A percentile compares a stretch with the other conserved stretches of the same genome.
phyloP scores from a whole-genome alignment of 2,888 invertebrate genomes.

The Coelinius sp. region DNA sequence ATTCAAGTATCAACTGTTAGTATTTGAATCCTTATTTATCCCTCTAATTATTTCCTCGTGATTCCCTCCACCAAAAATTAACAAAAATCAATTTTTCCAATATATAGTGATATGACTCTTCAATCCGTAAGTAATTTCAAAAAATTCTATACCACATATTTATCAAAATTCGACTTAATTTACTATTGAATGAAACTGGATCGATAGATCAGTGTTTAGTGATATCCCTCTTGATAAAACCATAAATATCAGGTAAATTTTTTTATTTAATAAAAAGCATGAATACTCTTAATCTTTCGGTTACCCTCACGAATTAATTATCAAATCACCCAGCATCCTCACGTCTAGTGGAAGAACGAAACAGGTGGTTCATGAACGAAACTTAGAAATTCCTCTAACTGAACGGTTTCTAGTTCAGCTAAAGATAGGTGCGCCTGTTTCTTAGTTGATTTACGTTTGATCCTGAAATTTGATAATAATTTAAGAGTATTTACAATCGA shows the following conservation, averaged over 20 bases:
- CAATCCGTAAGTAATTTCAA: too few species aligned
- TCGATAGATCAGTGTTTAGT: slow-evolving; percentile 4
- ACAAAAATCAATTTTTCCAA: not conserved
- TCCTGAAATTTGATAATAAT: slow-evolving; percentile 91
- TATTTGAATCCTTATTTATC: too few species aligned
- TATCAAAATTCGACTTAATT: too few species aligned
- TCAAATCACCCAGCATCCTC: slow-evolving; percentile 22
- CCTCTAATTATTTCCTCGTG: not conserved
- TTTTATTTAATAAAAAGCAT: slow-evolving; percentile 30
- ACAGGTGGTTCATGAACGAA: slow-evolving; percentile 84
- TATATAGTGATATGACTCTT: not conserved
- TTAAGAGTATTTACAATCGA: slow-evolving; percentile 89
- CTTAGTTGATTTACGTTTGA: slow-evolving; percentile 88
- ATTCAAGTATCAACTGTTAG: too few species aligned
- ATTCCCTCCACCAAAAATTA: slow-evolving; percentile 1
- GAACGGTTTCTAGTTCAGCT: slow-evolving; percentile 77
- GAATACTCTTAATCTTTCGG: not conserved
- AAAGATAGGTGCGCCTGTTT: slow-evolving; percentile 81
- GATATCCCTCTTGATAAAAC: too few species aligned
- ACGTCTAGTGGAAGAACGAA: slow-evolving; percentile 70
- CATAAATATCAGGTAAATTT: slow-evolving; percentile 23
- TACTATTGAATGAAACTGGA: not conserved
- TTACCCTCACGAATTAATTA: not conserved
- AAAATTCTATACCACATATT: too few species aligned
- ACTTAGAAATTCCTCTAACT: slow-evolving; percentile 87